Conservation (phyloP, 2,888 invertebrate genomes). For the Nephrotoma flavescens region DNA sequence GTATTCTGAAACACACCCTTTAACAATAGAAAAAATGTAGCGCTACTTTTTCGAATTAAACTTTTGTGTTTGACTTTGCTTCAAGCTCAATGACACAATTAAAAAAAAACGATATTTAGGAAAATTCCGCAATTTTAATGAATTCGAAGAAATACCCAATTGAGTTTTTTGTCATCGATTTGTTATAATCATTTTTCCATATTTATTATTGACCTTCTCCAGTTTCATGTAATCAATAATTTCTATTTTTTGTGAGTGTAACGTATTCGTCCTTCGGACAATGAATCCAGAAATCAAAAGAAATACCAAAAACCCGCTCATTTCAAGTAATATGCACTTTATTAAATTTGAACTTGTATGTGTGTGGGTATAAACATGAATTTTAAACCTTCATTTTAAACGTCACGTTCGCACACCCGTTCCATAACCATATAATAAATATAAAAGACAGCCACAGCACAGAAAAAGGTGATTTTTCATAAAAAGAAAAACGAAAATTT, state of each 20-base stretch:
- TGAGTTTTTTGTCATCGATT: too few relatives aligned
- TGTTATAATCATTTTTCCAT: too few relatives aligned
- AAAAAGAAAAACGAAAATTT: background rate
- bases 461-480: background rate
- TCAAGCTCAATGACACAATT: too few relatives aligned
- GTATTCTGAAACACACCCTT: too few relatives aligned
- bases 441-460: background rate
- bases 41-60: too few relatives aligned
- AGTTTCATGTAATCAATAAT: background rate
- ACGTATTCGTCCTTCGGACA: background rate
- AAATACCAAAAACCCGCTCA: background rate
- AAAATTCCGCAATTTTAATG: too few relatives aligned
- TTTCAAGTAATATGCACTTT: background rate
- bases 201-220: background rate
- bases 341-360: too few relatives aligned
- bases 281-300: background rate
- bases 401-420: background rate
- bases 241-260: background rate
- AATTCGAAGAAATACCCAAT: too few relatives aligned
- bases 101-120: too few relatives aligned
- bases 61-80: too few relatives aligned
- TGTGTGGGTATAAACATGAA: background rate
- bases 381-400: background rate
- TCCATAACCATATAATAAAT: background rate
- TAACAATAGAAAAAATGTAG: too few relatives aligned